Evolutionary conservation across 2,888 invertebrate species (phyloP), one percentile per base, ranked within the genome.

Genomic region (Strigamia maritima): DNA sequence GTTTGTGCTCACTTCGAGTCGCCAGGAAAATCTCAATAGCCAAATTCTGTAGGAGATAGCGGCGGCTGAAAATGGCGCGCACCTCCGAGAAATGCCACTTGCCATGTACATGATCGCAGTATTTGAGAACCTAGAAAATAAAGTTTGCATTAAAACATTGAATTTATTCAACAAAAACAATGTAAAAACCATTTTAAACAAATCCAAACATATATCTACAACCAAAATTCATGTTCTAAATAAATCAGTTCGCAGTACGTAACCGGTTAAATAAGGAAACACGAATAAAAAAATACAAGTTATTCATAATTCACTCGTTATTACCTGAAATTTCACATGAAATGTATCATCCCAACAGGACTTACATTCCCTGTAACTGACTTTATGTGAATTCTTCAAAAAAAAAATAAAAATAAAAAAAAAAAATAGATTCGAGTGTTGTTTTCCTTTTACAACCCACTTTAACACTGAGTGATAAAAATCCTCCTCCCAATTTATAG

Each of bases 1-100:
- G 19, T 75, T 75, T 26, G 8, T 28, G 44, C 94, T 92, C 87
- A 97, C 97, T 99, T 89, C 99, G 91, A 87, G 97, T 97, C 44
- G 99, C 97, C 83, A 99, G 90, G 89, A 99, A 99, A 86, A 99
- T 95, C 88, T 99, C 99, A 85, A 99, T 92, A 82, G 98, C 98
- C 80, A 87, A 86, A 83, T 97, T 98, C 88, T 99, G 98, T 83
- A 99, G 91, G 79, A 99, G 90, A 87, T 98, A 98, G 74, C 98
- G 91, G 2, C 99, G 90, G 12, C 97, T 95, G 89, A 99, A 99
- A 84, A 99, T 97, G 81, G 99, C 99, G 14, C 99, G 92, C 82
- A 99, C 95, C 89, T 99, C 99, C 83, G 95, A 95, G 89, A 99
- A 98, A 89, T 98, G 97, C 99, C 99, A 99, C 88, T 98, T 97